Percentiles rank a stretch among this genome's conserved stretches.
phyloP scores from a whole-genome alignment of 2,888 invertebrate species.

The Ptychoptera albimana region DNA sequence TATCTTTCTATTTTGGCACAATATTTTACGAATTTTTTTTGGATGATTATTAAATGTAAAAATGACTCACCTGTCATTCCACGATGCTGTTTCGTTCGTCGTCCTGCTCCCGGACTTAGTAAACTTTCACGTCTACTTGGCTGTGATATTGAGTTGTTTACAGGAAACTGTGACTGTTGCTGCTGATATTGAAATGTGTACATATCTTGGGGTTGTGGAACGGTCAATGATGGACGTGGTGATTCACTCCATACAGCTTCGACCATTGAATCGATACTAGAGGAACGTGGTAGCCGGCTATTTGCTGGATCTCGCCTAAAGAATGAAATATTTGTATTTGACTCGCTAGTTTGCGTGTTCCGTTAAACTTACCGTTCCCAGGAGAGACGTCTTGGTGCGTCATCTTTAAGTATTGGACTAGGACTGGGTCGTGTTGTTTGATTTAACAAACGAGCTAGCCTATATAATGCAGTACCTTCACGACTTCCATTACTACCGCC shows the following conservation, averaged over 20 bases:
- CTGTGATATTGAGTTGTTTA: conserved; percentile 21
- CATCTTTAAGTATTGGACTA: conserved; percentile 28
- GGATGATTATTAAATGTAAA: no score
- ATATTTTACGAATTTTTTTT: no score
- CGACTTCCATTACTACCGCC: conserved; percentile 13
- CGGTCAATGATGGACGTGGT: conserved; percentile 27
- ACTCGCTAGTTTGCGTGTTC: no score
- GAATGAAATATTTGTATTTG: no score
- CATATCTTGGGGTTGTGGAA: conserved; percentile 12
- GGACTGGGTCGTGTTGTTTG: conserved; percentile 24
- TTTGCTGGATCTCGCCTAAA: conserved; percentile 33
- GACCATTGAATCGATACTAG: conserved; percentile 65
- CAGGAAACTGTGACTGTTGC: conserved; percentile 27
- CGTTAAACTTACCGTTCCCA: conserved; percentile 35
- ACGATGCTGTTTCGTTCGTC: conserved; percentile 59
- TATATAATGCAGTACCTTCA: conserved; percentile 32
- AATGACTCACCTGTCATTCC: conserved; percentile 51
- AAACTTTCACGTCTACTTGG: conserved; percentile 39
- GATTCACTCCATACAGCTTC: conserved; percentile 49
- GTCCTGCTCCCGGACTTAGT: conserved; percentile 58
- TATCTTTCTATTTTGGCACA: no score
- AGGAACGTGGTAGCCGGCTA: conserved; percentile 49
- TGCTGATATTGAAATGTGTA: conserved; percentile 26
- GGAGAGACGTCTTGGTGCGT: conserved; percentile 35
- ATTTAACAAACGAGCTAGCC: conserved; percentile 38